Evolutionary conservation across 2,113 vertebrate genomes (phyloP).

Genomic region (Barnardius zonarius): DNA sequence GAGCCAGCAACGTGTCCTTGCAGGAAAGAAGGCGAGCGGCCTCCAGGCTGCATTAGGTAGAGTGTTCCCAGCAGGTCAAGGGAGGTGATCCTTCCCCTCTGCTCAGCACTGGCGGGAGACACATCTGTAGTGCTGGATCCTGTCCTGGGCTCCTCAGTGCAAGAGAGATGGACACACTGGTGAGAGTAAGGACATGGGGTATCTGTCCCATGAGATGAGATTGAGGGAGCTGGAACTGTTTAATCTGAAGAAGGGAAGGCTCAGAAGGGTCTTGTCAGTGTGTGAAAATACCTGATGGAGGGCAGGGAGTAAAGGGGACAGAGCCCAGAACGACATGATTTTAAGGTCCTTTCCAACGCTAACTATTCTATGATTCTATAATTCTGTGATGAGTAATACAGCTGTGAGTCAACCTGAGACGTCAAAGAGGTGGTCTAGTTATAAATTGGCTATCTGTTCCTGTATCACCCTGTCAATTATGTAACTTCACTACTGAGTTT

Average conservation of each 20-base stretch:
- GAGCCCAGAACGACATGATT: not conserved
- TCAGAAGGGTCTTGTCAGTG: not conserved
- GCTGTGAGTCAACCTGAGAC: not conserved
- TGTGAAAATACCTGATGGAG: not conserved
- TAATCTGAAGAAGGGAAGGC: not conserved
- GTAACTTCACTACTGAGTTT: not conserved
- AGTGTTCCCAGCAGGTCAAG: accelerated
- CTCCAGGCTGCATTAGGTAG: not conserved
- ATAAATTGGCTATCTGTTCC: not conserved
- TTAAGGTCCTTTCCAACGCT: not conserved
- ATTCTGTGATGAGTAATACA: not conserved
- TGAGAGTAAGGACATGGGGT: not conserved
- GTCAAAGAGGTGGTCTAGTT: not conserved
- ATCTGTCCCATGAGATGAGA: accelerated
- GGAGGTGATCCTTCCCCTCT: not conserved
- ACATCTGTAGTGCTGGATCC: not conserved
- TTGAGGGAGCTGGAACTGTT: not conserved
- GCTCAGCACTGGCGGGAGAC: not conserved
- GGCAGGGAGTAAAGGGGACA: not conserved
- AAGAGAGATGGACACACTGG: not conserved
- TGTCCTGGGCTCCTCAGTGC: not conserved
- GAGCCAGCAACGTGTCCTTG: not conserved
- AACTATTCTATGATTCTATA: not conserved
- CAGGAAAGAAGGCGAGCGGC: not conserved
- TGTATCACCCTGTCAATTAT: not conserved